Base-by-base conservation (phyloP, 2,888 invertebrate species). In the Hypercompe scribonia region DNA sequence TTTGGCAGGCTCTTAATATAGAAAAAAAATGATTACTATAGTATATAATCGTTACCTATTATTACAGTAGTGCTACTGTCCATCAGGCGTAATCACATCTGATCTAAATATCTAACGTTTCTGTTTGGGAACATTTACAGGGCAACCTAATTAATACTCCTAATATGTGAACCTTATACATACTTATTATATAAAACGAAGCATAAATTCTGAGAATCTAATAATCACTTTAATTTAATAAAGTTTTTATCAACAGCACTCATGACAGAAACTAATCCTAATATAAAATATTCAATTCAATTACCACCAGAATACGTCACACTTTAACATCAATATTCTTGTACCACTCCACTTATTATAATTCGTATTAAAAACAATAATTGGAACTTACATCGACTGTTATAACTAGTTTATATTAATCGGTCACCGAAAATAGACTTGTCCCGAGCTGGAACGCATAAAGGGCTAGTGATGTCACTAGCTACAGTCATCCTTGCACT, bases 351-450 rank as follows among this genome's bases (percentile, higher is more conserved):
- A 42, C 28, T 66, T 31, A 31, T 21, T 46, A 46, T 46, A 46
- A 66, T 66, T 66, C 31, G 31, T 21, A 42, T 66, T 42, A 66
- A 65, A 46, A 42, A 8, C 42, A 65, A 65, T 42, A 28, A 39
- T 65, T 39, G 10, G 10, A 28, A 42, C n/a, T 39, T 21, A 65
- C 39, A 39, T 65, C 5, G 28, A 15, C 15, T 21, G 2, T 18
- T n/a, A 24, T 36, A 34, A 21, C 33, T 34, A 65, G 65, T 65
- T 36, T 28, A 18, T 39, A 39, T 8, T 1, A 58, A 11, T 39
- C 65, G 7, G 28, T 15, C 8, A 28, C 65, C 39, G n/a, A 42
- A 65, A n/a, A 65, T 39, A 65, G 65, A 65, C 39, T 39, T 65
- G 39, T 65, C n/a, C 58, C 28, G 28, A 21, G 21, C 21, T 21